These are phyloP conservation scores for Merodon equestris DNA, from an alignment of 2,888 invertebrate species.

Conservation along the genomic window DNA sequence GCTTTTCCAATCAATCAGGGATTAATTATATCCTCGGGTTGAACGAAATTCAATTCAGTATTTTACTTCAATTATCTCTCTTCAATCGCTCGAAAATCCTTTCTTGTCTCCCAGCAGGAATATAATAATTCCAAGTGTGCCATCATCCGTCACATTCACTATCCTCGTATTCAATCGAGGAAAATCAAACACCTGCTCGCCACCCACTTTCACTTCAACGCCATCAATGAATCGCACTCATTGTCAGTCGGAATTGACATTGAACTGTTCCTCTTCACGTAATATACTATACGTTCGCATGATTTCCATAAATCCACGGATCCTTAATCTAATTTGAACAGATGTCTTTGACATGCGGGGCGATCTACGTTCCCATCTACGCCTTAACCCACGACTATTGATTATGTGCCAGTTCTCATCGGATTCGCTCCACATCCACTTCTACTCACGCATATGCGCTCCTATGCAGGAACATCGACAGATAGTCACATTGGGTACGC, in stretches of 20 bases:
- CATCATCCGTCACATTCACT: too few species aligned
- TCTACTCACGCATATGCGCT: not conserved
- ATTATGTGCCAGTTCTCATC: conserved; percentile 37
- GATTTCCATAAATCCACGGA: conserved; percentile 31
- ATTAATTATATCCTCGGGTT: too few species aligned
- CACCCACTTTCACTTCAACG: too few species aligned
- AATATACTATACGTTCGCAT: not conserved
- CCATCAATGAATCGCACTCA: not conserved
- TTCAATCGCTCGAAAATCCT: too few species aligned
- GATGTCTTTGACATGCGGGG: conserved; percentile 42
- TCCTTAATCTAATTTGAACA: conserved; percentile 36
- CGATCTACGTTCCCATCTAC: not conserved
- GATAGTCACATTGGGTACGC: not conserved
- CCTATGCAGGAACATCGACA: too few species aligned
- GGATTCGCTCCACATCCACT: not conserved
- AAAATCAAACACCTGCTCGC: too few species aligned
- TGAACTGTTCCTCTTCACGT: not conserved
- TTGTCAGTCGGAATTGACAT: not conserved
- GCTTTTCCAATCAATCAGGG: too few species aligned
- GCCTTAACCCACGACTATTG: conserved; percentile 32
- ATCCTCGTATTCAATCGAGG: too few species aligned
- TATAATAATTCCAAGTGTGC: too few species aligned
- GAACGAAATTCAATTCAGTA: too few species aligned
- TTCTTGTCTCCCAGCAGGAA: too few species aligned
- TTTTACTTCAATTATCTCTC: too few species aligned